Evolutionary conservation across 2,113 vertebrate species (phyloP), one percentile per base, ranked within the genome.

Genomic region (Toxotes jaculatrix): DNA sequence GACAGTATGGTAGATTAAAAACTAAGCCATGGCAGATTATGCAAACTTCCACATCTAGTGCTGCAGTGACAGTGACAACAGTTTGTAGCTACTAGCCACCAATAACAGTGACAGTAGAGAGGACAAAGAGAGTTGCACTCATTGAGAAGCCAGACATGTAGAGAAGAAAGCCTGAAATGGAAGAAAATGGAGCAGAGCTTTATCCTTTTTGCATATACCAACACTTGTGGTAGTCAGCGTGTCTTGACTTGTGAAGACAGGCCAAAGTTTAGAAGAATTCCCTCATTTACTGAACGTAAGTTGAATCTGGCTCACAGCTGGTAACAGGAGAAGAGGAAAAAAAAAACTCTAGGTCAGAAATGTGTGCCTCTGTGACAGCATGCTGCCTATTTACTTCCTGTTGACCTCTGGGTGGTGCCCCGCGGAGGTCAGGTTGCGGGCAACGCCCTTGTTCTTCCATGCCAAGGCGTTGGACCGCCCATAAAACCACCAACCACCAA

Each of bases 391-490:
- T 74, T 49, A 86, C 89, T 92, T 91, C 90, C 92, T 88, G 83
- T 76, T 92, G 94, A 95, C 94, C 93, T 88, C 80, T 83, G 88
- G 85, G 87, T 83, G 92, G 82, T 83, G 83, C 66, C 78, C 78
- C 49, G 61, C 19, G 27, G 70, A 76, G 89, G 91, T 93, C 88
- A 90, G 16, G 71, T 36, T 83, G 79, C 16, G 74, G 81, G 77
- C 74, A 38, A 86, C 70, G 62, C 85, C 91, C 87, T 79, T 63
- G 81, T 57, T 69, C 73, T 60, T 42, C 56, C 31, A 38, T 79
- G 92, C 88, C 91, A 80, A 55, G 64, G 74, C 62, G 63, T 75
- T 64, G 88, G 70, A 76, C 80, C 12, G 83, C 87, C 84, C 88
- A 64, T 73, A 69, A 89, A 89, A 91, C 90, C 91, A 73, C 89